Evolutionary conservation across 2,797 vertebrate species (phyloP).

Genomic region (Rhabdomys pumilio): DNA sequence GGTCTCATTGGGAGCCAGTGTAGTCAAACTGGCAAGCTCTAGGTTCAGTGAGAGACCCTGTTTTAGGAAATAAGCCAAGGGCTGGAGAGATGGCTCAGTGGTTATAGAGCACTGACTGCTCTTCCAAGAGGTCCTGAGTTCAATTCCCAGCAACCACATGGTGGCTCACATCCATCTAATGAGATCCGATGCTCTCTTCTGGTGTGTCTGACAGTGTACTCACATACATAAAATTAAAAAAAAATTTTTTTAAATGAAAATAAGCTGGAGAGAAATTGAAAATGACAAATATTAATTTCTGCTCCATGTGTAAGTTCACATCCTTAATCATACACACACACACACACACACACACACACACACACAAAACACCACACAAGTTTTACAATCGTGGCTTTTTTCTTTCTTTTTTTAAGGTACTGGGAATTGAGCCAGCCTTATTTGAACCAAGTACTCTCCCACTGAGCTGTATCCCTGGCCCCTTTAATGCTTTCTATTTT

Average conservation of each 20-base stretch:
- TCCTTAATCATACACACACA: not conserved
- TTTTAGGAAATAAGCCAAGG: not conserved
- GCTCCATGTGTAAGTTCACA: too few species aligned
- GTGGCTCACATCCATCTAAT: not conserved
- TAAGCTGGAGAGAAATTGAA: not conserved
- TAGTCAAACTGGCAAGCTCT: not conserved
- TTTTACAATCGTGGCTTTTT: not conserved
- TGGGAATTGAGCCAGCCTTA: not conserved
- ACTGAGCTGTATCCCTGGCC: not conserved
- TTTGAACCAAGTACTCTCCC: not conserved
- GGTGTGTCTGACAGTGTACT: not conserved
- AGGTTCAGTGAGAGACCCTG: not conserved
- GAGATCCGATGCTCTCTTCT: not conserved
- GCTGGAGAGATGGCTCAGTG: not conserved
- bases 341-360: too few species aligned
- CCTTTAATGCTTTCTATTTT: not conserved
- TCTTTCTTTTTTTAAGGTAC: not conserved
- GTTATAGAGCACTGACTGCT: not conserved
- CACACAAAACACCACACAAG: not conserved
- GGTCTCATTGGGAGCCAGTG: not conserved
- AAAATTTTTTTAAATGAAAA: not conserved
- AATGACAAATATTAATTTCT: not conserved
- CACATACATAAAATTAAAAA: not conserved
- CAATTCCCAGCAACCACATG: not conserved
- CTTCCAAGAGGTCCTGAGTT: not conserved